A percentile compares a stretch with the other conserved stretches of the same genome.
Conservation (phyloP, 2,888 invertebrate species). For the Argyra leucocephala region DNA sequence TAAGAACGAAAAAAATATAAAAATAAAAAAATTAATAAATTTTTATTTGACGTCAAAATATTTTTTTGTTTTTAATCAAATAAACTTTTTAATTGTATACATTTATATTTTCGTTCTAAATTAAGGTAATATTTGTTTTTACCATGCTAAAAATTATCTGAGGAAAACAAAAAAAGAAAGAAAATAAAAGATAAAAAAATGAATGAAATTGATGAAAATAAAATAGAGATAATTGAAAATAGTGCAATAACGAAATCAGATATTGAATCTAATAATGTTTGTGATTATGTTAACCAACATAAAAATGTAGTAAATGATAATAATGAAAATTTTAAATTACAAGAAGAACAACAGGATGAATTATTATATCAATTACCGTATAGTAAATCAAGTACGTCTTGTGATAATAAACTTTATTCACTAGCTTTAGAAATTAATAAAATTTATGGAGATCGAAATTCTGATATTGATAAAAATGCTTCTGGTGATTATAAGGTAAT, state of each 20-base stretch:
- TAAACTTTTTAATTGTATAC: too few species aligned
- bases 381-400: too few species aligned
- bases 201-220: not conserved
- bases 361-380: not conserved
- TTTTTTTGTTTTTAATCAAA: too few species aligned
- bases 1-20: too few species aligned
- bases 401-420: not conserved
- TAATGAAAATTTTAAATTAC: not conserved
- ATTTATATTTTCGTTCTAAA: too few species aligned
- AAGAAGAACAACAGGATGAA: not conserved
- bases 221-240: not conserved
- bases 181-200: not conserved
- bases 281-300: too few species aligned
- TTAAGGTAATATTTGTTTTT: too few species aligned
- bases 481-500: conserved; percentile 35
- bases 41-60: too few species aligned
- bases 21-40: too few species aligned
- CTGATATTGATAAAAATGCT: conserved; percentile 48
- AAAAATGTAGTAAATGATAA: too few species aligned
- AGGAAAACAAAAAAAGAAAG: too few species aligned
- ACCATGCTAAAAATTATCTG: too few species aligned
- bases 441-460: conserved; percentile 53
- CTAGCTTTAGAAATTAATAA: conserved; percentile 48
- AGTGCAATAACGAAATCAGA: not conserved
- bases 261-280: not conserved